Base-by-base conservation (phyloP, 2,888 invertebrate species). In the Campoplex capitator region DNA sequence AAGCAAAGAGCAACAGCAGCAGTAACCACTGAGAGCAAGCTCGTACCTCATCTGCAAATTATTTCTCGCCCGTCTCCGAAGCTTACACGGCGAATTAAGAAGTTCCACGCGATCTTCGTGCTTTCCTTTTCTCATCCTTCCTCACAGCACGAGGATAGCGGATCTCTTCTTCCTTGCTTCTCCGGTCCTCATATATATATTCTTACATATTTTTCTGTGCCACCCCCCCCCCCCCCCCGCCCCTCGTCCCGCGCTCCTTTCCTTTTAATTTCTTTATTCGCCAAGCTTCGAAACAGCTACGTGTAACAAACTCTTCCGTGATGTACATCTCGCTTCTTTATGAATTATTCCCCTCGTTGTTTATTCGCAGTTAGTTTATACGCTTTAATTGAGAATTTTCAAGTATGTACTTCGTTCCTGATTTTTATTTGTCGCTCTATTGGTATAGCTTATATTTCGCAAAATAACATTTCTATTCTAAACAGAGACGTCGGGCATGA, bases 1-100 rank as follows among this genome's bases (percentile, higher is more conserved):
- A 35, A 65, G 76, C 13, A 79, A 71, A 83, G 75, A 83, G 70
- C 35, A 74, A 65, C 48, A 58, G 77, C 79, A 65, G 70, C 68
- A 65, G 81, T 84, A 82, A 75, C 85, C 76, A 51, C 83, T 23
- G 38, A 80, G 45, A 73, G 79, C 82, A 80, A 70, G 77, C 73
- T 75, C 87, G 84, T 79, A 71, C 81, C 86, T 86, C 86, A 83
- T 83, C 84, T 68, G 84, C 88, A 86, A 88, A 88, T 89, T 89
- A 88, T 89, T 86, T 86, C 88, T 85, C 88, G 83, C 87, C 83
- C 77, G 82, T 84, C 82, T 76, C 77, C 42, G 56, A 77, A 78
- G 83, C 84, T 78, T 88, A 88, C 85, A 85, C 35, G 85, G 87
- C 81, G 88, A 86, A 88, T 88, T 88, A 86, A 88, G 88, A 88